These are phyloP conservation scores for Petaurus breviceps DNA, from an alignment of 2,113 vertebrate species.

Conservation along the genomic window DNA sequence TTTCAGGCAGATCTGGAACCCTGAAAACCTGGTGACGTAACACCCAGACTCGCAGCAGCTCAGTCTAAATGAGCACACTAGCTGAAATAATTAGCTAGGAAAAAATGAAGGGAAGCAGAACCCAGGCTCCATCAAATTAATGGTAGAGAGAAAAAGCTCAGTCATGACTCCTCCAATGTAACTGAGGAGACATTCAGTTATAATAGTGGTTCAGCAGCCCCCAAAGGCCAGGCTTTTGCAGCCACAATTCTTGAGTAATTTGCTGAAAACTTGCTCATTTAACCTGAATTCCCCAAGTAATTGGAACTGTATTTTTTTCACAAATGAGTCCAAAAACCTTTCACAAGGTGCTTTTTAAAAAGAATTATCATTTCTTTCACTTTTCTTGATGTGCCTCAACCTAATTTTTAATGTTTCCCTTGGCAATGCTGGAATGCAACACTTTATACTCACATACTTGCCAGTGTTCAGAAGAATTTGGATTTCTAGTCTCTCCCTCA, in stretches of 20 bases:
- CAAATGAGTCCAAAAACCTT: constrained; percentile 46
- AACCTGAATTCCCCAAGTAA: constrained; percentile 31
- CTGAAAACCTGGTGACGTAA: constrained; percentile 33
- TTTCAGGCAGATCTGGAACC: constrained; percentile 21
- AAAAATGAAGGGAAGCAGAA: neutral
- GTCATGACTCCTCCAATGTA: neutral
- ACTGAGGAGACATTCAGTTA: neutral
- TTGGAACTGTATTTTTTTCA: constrained; percentile 36
- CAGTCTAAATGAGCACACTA: neutral
- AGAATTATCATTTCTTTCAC: constrained; percentile 39
- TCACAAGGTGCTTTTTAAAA: constrained; percentile 26
- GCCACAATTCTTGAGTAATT: constrained; percentile 23
- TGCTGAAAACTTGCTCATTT: constrained; percentile 48
- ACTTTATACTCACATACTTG: neutral
- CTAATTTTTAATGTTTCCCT: constrained; percentile 11
- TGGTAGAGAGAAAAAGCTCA: neutral
- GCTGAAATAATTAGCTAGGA: neutral
- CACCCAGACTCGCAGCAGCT: neutral
- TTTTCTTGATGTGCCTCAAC: constrained; percentile 21
- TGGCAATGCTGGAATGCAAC: neutral
- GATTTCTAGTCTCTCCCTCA: neutral
- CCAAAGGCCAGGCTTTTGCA: neutral
- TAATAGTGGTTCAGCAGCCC: constrained; percentile 11
- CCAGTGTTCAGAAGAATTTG: neutral
- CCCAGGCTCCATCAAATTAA: constrained; percentile 27